Evolutionary conservation across 2,888 invertebrate species (phyloP).

Genomic region (Brachycybe producta): DNA sequence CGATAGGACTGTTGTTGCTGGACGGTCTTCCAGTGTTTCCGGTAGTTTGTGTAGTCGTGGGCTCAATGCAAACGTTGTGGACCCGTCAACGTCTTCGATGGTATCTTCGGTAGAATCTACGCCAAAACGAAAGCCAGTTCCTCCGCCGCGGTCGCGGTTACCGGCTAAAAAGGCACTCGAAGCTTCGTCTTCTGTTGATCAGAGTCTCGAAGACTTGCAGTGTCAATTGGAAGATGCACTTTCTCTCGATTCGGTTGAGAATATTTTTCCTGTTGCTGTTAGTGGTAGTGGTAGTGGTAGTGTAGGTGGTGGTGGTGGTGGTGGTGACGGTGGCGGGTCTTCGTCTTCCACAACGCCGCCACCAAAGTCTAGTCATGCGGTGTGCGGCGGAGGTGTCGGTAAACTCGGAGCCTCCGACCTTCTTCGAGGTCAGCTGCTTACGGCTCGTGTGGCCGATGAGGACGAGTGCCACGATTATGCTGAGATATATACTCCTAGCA

Average conservation of each 20-base stretch:
- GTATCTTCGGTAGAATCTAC: background rate
- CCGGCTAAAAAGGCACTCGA: slow-evolving; percentile 18
- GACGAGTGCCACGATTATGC: slow-evolving; percentile 64
- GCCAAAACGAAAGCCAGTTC: slow-evolving; percentile 25
- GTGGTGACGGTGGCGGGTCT: background rate
- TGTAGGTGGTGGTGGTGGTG: slow-evolving; percentile 2
- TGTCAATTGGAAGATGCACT: background rate
- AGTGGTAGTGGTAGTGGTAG: background rate
- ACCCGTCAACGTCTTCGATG: slow-evolving; percentile 7
- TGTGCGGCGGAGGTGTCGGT: background rate
- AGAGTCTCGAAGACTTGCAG: slow-evolving; percentile 9
- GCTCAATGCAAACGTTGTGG: slow-evolving; percentile 8
- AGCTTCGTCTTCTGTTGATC: slow-evolving; percentile 5
- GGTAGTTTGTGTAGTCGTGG: background rate
- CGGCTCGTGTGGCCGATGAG: slow-evolving; percentile 22
- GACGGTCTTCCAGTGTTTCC: slow-evolving; percentile 2
- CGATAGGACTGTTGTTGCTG: background rate
- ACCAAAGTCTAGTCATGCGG: too few relatives aligned
- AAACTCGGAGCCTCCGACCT: slow-evolving; percentile 1
- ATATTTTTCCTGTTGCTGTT: background rate
- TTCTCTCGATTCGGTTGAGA: slow-evolving; percentile 1
- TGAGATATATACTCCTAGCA: slow-evolving; percentile 83
- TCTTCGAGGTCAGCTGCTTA: slow-evolving; percentile 14
- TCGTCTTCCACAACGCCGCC: too few relatives aligned
- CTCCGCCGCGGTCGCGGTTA: slow-evolving; percentile 22